Conservation (phyloP, 2,888 invertebrate species). For the Anagyrus pseudococci region DNA sequence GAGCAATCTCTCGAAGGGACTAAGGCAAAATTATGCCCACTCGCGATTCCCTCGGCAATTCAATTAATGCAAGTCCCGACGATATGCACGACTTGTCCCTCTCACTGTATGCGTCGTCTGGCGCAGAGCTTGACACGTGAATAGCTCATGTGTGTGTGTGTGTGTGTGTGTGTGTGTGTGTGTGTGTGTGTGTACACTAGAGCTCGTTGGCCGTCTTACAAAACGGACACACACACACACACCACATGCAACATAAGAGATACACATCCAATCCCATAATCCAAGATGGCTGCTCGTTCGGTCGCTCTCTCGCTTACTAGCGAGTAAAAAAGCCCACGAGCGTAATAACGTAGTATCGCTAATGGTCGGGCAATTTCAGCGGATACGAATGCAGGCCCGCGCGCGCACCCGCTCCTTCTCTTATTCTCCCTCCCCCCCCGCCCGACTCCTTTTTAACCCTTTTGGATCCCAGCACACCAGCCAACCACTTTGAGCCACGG, state of each 20-base stretch:
- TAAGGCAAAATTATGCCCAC: slow-evolving; percentile 18
- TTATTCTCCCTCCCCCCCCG: slow-evolving; percentile 38
- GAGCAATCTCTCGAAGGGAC: no score
- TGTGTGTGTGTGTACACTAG: neutral
- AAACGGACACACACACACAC: neutral
- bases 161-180: neutral
- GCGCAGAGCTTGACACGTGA: neutral
- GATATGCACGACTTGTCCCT: neutral
- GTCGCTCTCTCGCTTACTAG: slow-evolving; percentile 28
- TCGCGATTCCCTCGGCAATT: slow-evolving; percentile 36
- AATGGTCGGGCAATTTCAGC: slow-evolving; percentile 61
- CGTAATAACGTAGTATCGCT: slow-evolving; percentile 62
- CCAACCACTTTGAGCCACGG: neutral
- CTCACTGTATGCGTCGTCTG: neutral
- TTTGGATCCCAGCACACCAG: slow-evolving; percentile 7
- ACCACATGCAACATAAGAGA: neutral
- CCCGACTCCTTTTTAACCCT: slow-evolving; percentile 34
- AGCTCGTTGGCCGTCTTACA: neutral
- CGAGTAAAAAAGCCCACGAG: slow-evolving; percentile 55
- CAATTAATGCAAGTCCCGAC: slow-evolving; percentile 25
- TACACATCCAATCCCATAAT: slow-evolving; percentile 54
- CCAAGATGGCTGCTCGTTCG: slow-evolving; percentile 58
- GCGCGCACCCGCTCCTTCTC: slow-evolving; percentile 38
- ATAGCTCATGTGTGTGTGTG: neutral
- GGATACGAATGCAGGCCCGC: slow-evolving; percentile 55